phyloP scores from a whole-genome alignment of 1,140 invertebrate genomes.

The Euura saliciscinereae region DNA sequence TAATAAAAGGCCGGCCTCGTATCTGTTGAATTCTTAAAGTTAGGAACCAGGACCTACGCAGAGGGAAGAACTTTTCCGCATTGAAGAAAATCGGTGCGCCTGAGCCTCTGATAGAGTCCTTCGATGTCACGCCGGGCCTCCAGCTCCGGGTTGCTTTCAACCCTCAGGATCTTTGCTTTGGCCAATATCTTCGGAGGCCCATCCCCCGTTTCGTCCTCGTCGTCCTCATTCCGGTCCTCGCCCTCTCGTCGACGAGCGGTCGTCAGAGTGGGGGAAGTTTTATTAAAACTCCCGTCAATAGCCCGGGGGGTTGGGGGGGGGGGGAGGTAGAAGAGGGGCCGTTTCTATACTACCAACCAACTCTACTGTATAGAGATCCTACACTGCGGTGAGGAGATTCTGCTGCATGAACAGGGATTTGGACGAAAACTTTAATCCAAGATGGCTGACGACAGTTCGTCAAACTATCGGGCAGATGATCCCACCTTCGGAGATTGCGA shows the following conservation, averaged over 20 bases:
- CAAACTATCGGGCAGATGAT: background rate
- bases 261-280: constrained; percentile 43
- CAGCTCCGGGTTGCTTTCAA: background rate
- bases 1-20: too few species aligned
- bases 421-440: background rate
- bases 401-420: constrained; percentile 26
- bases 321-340: constrained; percentile 32
- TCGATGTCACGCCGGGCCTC: background rate
- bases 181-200: constrained; percentile 44
- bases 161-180: constrained; percentile 37
- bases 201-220: constrained; percentile 19
- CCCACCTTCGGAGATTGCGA: too few species aligned
- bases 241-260: constrained; percentile 20
- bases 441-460: background rate
- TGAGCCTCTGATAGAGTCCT: background rate
- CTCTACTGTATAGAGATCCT: constrained; percentile 39
- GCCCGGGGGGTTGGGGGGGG: constrained; percentile 36
- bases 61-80: too few species aligned
- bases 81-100: too few species aligned
- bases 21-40: too few species aligned
- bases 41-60: too few species aligned
- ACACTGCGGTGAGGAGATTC: constrained; percentile 36
- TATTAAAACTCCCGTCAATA: constrained; percentile 48
- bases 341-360: too few species aligned
- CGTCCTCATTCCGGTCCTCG: background rate